Conservation (phyloP, 1,140 invertebrate genomes). For the Orchesella cincta region DNA sequence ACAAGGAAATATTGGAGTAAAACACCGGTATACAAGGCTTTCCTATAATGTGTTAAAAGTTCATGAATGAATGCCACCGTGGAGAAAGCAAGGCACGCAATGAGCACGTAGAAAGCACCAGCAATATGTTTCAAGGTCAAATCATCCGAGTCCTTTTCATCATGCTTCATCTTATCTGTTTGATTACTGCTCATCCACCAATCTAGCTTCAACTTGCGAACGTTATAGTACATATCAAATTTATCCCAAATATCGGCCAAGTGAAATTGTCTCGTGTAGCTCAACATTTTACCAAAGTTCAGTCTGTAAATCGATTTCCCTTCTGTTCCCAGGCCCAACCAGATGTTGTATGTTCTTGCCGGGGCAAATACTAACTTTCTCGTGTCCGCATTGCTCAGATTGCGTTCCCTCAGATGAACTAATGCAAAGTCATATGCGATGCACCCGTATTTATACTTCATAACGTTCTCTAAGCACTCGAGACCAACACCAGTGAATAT, state of each 20-base stretch:
- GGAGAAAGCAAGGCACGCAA: conserved; percentile 18
- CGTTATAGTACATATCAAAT: conserved; percentile 34
- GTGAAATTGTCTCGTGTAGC: conserved; percentile 31
- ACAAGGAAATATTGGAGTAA: neutral
- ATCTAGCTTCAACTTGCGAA: conserved; percentile 27
- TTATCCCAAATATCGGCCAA: conserved; percentile 36
- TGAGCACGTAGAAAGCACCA: conserved; percentile 37
- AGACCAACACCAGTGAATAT: conserved; percentile 32
- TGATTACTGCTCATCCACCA: conserved; percentile 37
- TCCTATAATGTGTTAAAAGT: neutral
- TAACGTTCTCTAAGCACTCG: conserved; percentile 34
- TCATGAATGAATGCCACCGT: neutral
- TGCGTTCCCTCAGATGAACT: conserved; percentile 30
- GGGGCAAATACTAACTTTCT: conserved; percentile 4
- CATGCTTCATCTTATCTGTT: conserved; percentile 28
- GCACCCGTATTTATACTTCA: conserved; percentile 34
- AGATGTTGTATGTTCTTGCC: conserved; percentile 20
- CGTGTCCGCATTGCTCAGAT: conserved; percentile 35
- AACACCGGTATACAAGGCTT: neutral
- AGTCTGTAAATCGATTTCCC: conserved; percentile 36
- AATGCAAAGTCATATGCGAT: conserved; percentile 40
- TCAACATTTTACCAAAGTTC: conserved; percentile 39
- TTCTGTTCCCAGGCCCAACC: conserved; percentile 21
- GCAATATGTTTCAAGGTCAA: conserved; percentile 36
- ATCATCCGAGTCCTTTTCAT: conserved; percentile 13